These are phyloP conservation scores for Pterocles gutturalis DNA, from an alignment of 2,113 vertebrate genomes.

Conservation along the genomic window DNA sequence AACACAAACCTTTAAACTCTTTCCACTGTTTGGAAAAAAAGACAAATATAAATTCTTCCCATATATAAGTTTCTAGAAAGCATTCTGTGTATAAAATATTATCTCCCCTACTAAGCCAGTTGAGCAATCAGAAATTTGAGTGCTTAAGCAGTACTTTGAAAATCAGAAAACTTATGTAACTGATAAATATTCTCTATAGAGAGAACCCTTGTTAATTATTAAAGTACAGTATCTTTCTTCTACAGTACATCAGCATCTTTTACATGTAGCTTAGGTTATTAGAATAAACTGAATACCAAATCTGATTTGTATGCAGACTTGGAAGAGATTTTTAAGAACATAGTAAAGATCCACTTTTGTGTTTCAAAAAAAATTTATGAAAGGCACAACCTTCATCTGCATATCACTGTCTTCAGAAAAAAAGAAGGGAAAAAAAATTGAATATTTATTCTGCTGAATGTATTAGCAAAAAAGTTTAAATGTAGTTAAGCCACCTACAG, in stretches of 20 bases:
- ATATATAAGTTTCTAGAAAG: slow-evolving; percentile 32
- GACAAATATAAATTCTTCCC: background rate
- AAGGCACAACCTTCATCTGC: slow-evolving; percentile 39
- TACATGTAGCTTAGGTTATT: slow-evolving; percentile 35
- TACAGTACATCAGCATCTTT: slow-evolving; percentile 47
- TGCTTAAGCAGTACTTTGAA: slow-evolving; percentile 20
- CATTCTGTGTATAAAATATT: background rate
- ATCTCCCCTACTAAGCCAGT: background rate
- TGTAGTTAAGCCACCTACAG: background rate
- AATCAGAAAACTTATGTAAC: slow-evolving; percentile 40
- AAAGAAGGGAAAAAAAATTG: no score
- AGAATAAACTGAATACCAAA: slow-evolving; percentile 57
- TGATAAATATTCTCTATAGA: slow-evolving; percentile 46
- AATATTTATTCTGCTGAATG: background rate
- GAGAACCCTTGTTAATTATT: slow-evolving; percentile 43
- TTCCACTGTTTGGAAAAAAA: background rate
- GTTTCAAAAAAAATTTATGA: background rate
- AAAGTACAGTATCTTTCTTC: slow-evolving; percentile 44
- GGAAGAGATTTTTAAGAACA: slow-evolving; percentile 53
- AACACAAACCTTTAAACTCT: background rate
- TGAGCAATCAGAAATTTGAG: background rate
- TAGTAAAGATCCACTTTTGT: slow-evolving; percentile 17
- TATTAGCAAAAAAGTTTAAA: background rate
- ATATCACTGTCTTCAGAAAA: background rate
- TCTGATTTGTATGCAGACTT: slow-evolving; percentile 51